A percentile compares a stretch with the other conserved stretches of the same genome.
phyloP scores from a whole-genome alignment of 2,113 vertebrate species.

The Podocnemis expansa region DNA sequence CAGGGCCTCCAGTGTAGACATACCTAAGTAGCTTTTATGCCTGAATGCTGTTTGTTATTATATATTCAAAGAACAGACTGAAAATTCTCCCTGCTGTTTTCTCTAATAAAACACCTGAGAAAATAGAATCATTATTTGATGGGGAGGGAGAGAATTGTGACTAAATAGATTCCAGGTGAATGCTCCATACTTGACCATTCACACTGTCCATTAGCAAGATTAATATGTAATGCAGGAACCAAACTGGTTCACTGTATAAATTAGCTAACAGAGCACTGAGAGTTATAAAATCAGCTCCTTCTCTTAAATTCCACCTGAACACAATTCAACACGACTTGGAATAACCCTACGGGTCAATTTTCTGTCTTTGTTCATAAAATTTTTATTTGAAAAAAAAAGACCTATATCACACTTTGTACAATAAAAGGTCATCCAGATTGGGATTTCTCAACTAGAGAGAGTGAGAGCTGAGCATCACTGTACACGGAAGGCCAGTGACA shows the following conservation, averaged over 20 bases:
- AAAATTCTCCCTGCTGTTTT: not conserved
- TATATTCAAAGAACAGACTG: not conserved
- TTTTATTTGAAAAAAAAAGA: not conserved
- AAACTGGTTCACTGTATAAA: not conserved
- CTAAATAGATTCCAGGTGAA: not conserved
- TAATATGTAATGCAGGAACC: not conserved
- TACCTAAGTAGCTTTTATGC: not conserved
- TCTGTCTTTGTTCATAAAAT: rapidly evolving
- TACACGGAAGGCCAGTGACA: not conserved
- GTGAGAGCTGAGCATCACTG: not conserved
- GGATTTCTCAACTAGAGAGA: not conserved
- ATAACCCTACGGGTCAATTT: not conserved
- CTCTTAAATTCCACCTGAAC: not conserved
- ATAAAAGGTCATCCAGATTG: not conserved
- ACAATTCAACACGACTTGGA: not conserved
- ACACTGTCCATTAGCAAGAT: not conserved
- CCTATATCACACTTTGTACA: not conserved
- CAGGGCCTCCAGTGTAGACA: not conserved
- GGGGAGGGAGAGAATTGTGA: not conserved
- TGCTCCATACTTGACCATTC: not conserved
- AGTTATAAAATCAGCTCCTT: not conserved
- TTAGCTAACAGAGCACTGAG: not conserved
- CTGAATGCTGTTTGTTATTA: not conserved
- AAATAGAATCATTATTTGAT: not conserved
- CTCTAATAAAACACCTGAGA: not conserved